Conservation (phyloP, 1,140 invertebrate genomes). For the Drosophila seguyi region DNA sequence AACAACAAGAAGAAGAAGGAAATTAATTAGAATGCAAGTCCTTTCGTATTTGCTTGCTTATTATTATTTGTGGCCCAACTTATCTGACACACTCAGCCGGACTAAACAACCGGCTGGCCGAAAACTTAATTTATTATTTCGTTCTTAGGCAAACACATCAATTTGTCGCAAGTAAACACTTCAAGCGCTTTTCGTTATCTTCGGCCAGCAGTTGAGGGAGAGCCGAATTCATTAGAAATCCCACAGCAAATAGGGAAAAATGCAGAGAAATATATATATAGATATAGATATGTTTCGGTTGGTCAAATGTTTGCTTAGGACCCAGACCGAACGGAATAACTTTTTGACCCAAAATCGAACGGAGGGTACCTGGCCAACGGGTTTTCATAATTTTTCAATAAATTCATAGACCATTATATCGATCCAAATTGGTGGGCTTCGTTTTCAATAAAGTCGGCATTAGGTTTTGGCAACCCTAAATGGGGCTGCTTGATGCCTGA, state of each 20-base stretch:
- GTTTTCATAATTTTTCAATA: constrained; percentile 78
- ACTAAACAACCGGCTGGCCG: constrained; percentile 13
- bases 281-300: constrained; percentile 54
- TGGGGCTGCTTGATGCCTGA: constrained; percentile 28
- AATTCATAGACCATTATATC: constrained; percentile 59
- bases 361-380: constrained; percentile 6
- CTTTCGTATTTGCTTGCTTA: constrained; percentile 20
- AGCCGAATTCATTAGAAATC: constrained; percentile 75
- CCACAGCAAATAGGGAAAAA: constrained; percentile 75
- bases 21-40: constrained; percentile 49
- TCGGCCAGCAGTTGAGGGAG: constrained; percentile 58
- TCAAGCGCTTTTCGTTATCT: constrained; percentile 80
- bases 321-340: constrained; percentile 40
- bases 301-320: constrained; percentile 77
- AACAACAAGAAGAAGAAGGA: constrained; percentile 19
- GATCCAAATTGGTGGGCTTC: constrained; percentile 59
- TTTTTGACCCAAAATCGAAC: constrained; percentile 33
- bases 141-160: constrained; percentile 78
- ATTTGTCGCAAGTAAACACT: constrained; percentile 82
- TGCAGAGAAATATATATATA: constrained; percentile 24
- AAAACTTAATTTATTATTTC: constrained; percentile 81
- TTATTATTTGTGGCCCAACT: constrained; percentile 33
- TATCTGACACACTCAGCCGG: constrained; percentile 33
- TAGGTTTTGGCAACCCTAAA: constrained; percentile 56
- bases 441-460: constrained; percentile 72